Conservation (phyloP, 2,888 invertebrate genomes). For the Deroplatys truncata region DNA sequence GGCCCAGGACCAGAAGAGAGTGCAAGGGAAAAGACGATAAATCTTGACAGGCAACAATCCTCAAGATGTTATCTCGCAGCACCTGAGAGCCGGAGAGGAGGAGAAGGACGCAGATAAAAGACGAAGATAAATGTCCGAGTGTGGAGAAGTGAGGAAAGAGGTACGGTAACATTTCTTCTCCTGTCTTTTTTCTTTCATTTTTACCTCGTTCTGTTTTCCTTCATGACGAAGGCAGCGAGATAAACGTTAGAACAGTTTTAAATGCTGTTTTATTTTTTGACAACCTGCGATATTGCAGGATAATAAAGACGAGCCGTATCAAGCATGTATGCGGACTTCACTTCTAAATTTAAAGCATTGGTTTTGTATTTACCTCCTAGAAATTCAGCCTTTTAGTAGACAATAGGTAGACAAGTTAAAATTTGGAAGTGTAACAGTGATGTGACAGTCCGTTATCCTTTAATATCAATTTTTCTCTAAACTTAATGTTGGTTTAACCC, state of each 20-base stretch:
- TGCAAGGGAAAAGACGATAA: conserved; percentile 26
- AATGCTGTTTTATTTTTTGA: background rate
- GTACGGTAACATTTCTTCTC: background rate
- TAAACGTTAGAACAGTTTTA: background rate
- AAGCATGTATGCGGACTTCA: too few species aligned
- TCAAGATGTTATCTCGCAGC: conserved; percentile 33
- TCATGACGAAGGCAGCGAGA: background rate
- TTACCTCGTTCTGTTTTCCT: background rate
- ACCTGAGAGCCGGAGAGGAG: conserved; percentile 29
- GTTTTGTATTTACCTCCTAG: too few species aligned
- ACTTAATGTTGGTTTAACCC: too few species aligned
- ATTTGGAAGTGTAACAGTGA: too few species aligned
- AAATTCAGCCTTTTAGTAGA: too few species aligned
- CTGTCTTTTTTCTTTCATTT: background rate
- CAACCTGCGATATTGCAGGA: background rate
- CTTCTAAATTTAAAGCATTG: too few species aligned
- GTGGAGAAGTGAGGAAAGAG: background rate
- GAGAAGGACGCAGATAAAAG: conserved; percentile 29
- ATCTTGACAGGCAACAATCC: conserved; percentile 33
- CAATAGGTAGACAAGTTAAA: too few species aligned
- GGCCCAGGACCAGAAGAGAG: background rate
- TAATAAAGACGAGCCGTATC: too few species aligned
- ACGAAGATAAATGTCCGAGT: conserved; percentile 31
- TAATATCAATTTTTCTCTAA: too few species aligned
- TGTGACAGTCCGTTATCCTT: too few species aligned